Base-by-base conservation (phyloP, 2,888 invertebrate genomes). In the Nyleta sp. region DNA sequence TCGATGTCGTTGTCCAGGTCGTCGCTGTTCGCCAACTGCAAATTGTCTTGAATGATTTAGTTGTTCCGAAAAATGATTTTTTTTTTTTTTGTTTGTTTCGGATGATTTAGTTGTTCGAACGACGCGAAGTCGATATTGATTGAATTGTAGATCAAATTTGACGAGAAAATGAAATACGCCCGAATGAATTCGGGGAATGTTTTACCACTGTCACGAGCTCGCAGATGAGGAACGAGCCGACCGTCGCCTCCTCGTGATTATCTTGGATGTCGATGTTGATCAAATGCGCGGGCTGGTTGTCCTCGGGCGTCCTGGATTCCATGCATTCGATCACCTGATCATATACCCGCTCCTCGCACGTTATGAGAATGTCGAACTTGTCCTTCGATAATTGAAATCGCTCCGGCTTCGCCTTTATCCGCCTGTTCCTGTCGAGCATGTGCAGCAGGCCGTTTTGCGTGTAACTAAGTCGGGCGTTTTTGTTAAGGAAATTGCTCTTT, bases 191-290 rank as follows among this genome's bases (percentile, higher is more conserved):
- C n/a, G n/a, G n/a, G n/a, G n/a, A n/a, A n/a, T n/a, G 53, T 40
- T 62, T 78, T 92, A 96, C 96, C 95, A 96, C 95, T 67, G 95
- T 94, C 82, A 98, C 97, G 92, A 99, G 94, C 91, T 99, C 99
- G 91, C 97, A 97, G 82, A 99, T 98, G 84, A 99, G 93, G 92
- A 99, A 99, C 33, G 99, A 99, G 81, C 99, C 99, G 87, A 99
- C 95, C 2, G 99, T 98, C 0, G 99, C 99, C 91, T 99, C 99
- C 91, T 99, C 99, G 83, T 99, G 98, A 91, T 99, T 99, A 92
- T 99, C 99, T 91, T 98, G 98, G 85, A 99, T 98, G 89, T 99
- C 99, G 83, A 99, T 95, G 91, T 99, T 99, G 67, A 99, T 95
- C 44, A 99, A 95, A 92, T 99, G 99, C 2, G 97, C 98, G 5